Evolutionary conservation across 2,888 invertebrate genomes (phyloP), one percentile per base, ranked within the genome.

Genomic region (Byasa hedistus): DNA sequence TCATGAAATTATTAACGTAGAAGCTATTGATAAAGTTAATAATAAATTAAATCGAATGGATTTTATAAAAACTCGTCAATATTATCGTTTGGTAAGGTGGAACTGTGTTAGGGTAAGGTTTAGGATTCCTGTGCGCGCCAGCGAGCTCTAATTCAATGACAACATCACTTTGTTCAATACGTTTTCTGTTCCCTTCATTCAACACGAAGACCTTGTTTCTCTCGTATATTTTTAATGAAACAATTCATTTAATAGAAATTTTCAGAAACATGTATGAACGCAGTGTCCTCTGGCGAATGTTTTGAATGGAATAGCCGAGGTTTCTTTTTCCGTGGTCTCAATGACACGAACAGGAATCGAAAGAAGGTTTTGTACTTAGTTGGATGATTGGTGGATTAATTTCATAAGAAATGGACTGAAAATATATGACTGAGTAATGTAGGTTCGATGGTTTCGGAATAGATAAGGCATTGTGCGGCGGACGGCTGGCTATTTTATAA

Each of bases 381-480:
- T 71, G 80, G 78, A 78, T 78, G 81, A 83, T 82, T 36, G 79
- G 78, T 80, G 82, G 83, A 84, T 84, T 87, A 88, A 87, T 90
- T 89, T 89, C 87, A 78, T 89, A 88, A 86, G 89, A 86, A 87
- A 88, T 85, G 87, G 91, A 91, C 91, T 91, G 91, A 91, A 84
- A 87, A 84, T 76, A 79, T 88, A 88, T 91, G 91, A 91, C 91
- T 91, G 91, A 91, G 86, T 91, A 90, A 85, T 87, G 85, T 89
- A 89, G 85, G 85, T 86, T 77, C 82, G 87, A 83, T 83, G 87
- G 89, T 84, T 85, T 88, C 82, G 84, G 87, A 84, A 85, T 89
- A 87, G 86, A 84, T 89, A 88, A 83, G 82, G 79, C 87, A 83
- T 83, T 73, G 86, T 84, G 88, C 87, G 84, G 87, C 90, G 88